Evolutionary conservation across 2,888 invertebrate species (phyloP), one percentile per base, ranked within the genome.

Genomic region (Pseudolycoriella hygida): DNA sequence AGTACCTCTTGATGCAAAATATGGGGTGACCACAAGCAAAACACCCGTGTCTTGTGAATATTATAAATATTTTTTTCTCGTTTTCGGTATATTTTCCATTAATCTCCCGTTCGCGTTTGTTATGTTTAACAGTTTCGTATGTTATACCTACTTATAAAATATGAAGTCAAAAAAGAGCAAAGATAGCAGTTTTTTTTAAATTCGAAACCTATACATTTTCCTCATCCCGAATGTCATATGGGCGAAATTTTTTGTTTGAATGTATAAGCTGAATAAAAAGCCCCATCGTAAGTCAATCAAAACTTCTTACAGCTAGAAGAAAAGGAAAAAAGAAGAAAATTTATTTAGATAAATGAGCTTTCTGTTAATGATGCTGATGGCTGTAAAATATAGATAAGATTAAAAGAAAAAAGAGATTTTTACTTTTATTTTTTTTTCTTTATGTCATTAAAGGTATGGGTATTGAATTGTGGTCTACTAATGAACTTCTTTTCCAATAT

Each of bases 271-370:
- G 4, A 12, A 3, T 37, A 15, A 4, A 14, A 12, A 12, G 17
- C 39, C 39, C 4, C 39, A 39, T 40, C 20, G 12, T 40, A 19
- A 40, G 40, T 40, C 40, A 40, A 40, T 40, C 40, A 40, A 40
- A 40, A 40, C 18, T 40, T 40, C 18, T 14, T 25, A 25, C 25
- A 25, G 8, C 25, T 6, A 25, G 25, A 25, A 25, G 25, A 25
- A 25, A 25, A 11, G 20, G 19, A 39, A 17, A 18, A 19, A 40
- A 40, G 14, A 40, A 18, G 12, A 40, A 40, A 40, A 40, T 19
- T 19, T 40, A 40, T 40, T 40, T 40, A 40, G 40, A 40, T 40
- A 40, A 40, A 40, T 40, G 40, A 40, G 40, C 40, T 40, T 40
- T 18, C 20, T 40, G n/a, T 40, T 40, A 40, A 19, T 39, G 18